A percentile compares a stretch with the other conserved stretches of the same genome.
phyloP scores from a whole-genome alignment of 2,888 invertebrate genomes.

The Argyresthia goedartella region DNA sequence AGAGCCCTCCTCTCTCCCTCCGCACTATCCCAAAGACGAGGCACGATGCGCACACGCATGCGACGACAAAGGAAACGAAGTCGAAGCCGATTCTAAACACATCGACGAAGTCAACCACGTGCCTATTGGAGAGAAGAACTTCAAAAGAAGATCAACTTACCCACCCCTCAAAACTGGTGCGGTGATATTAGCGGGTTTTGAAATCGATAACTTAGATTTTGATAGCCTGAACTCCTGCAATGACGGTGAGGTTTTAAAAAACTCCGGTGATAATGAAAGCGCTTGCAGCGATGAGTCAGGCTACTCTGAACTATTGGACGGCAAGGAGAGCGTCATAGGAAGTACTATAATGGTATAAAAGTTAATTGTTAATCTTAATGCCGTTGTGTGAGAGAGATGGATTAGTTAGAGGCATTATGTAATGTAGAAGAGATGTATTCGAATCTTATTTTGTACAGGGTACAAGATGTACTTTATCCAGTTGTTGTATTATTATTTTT shows the following conservation, averaged over 20 bases:
- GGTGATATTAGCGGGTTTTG: slow-evolving; percentile 48
- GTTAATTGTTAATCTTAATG: background rate
- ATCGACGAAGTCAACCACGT: slow-evolving; percentile 54
- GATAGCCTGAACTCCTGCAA: slow-evolving; percentile 45
- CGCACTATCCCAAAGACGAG: slow-evolving; percentile 47
- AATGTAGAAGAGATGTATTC: background rate
- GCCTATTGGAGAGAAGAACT: slow-evolving; percentile 62
- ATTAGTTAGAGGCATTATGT: background rate
- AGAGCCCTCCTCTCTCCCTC: slow-evolving; percentile 62
- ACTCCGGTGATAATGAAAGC: slow-evolving; percentile 77
- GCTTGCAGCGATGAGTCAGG: slow-evolving; percentile 93
- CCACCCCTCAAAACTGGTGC: slow-evolving; percentile 46
- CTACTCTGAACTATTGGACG: slow-evolving; percentile 83
- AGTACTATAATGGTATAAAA: slow-evolving; percentile 61
- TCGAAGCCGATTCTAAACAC: slow-evolving; percentile 16
- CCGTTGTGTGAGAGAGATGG: no score
- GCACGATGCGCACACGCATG: slow-evolving; percentile 36
- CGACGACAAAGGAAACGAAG: slow-evolving; percentile 27
- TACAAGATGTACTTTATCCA: slow-evolving; percentile 21
- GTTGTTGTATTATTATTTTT: slow-evolving; percentile 37
- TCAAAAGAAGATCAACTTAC: slow-evolving; percentile 54
- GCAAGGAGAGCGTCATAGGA: slow-evolving; percentile 59
- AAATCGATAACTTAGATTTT: slow-evolving; percentile 50
- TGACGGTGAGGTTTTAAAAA: slow-evolving; percentile 63
- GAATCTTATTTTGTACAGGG: slow-evolving; percentile 16